Percentiles rank a stretch among this genome's conserved stretches.
Conservation (phyloP, 2,113 vertebrate genomes). For the Ia io region DNA sequence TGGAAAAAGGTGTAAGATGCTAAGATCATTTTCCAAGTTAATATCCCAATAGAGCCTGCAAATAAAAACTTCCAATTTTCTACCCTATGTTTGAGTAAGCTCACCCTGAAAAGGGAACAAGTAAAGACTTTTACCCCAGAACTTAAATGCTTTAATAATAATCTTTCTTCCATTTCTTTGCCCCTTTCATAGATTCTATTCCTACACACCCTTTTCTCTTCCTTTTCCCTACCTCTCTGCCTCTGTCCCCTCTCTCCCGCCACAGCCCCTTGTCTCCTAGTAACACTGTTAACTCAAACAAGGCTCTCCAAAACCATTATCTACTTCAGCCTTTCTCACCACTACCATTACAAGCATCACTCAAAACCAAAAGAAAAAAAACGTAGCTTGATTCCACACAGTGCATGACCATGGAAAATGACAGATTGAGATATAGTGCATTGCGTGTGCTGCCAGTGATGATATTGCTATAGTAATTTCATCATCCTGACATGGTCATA, state of each 20-base stretch:
- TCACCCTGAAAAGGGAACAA: neutral
- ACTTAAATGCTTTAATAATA: neutral
- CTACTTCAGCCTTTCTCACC: neutral
- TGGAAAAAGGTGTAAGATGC: neutral
- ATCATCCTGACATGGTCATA: conserved; percentile 58
- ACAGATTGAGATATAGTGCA: conserved; percentile 29
- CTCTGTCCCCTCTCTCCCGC: neutral
- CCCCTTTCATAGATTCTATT: neutral
- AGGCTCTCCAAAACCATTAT: neutral
- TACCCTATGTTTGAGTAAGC: neutral
- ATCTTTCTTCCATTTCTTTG: neutral
- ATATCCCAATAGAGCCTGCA: neutral
- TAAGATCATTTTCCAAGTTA: neutral
- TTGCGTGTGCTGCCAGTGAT: neutral
- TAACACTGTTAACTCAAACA: neutral
- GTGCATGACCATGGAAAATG: neutral
- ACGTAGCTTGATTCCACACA: neutral
- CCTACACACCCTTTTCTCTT: neutral
- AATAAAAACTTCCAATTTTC: neutral
- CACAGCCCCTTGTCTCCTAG: neutral
- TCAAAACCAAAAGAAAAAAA: neutral
- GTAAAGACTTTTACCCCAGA: neutral
- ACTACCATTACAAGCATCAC: neutral
- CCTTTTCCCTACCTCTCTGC: neutral
- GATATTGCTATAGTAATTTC: conserved; percentile 27